These are phyloP conservation scores for Oryzias celebensis DNA, from an alignment of 2,113 vertebrate species.

Conservation along the genomic window DNA sequence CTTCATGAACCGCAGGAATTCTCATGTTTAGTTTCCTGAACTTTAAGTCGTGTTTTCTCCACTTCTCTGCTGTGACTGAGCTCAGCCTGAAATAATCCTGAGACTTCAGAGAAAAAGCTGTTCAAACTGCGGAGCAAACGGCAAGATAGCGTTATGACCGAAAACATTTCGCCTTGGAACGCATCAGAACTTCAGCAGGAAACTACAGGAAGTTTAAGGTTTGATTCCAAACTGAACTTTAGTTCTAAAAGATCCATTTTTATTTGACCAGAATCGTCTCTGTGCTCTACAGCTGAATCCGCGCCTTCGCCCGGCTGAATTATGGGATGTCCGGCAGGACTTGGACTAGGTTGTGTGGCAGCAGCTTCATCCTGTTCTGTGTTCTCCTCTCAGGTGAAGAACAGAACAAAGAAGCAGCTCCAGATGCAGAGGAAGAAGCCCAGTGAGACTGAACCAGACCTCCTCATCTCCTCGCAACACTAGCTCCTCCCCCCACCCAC, in stretches of 20 bases:
- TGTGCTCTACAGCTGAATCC: too few species aligned
- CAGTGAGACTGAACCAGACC: conserved; percentile 89
- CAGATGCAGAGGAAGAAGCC: conserved; percentile 93
- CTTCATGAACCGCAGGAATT: too few species aligned
- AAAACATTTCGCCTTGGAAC: too few species aligned
- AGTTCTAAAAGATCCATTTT: not conserved
- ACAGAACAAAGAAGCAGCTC: conserved; percentile 95
- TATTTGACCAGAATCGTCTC: not conserved
- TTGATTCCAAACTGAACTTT: not conserved
- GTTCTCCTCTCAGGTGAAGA: conserved; percentile 86
- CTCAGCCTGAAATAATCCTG: too few species aligned
- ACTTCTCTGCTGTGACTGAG: too few species aligned
- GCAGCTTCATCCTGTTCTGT: not conserved
- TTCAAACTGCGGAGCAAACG: too few species aligned
- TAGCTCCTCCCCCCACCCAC: conserved; percentile 35
- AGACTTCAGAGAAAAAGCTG: too few species aligned
- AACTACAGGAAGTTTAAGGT: not conserved
- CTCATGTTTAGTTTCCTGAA: too few species aligned
- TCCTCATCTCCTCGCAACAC: conserved; percentile 25
- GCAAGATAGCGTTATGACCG: too few species aligned
- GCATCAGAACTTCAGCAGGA: not conserved
- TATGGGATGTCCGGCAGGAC: not conserved
- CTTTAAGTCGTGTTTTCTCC: too few species aligned
- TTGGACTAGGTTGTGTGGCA: not conserved
- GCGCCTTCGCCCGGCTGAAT: not conserved